A percentile compares a stretch with the other conserved stretches of the same genome.
Conservation (phyloP, 1,140 invertebrate genomes). For the Drosophila varians region DNA sequence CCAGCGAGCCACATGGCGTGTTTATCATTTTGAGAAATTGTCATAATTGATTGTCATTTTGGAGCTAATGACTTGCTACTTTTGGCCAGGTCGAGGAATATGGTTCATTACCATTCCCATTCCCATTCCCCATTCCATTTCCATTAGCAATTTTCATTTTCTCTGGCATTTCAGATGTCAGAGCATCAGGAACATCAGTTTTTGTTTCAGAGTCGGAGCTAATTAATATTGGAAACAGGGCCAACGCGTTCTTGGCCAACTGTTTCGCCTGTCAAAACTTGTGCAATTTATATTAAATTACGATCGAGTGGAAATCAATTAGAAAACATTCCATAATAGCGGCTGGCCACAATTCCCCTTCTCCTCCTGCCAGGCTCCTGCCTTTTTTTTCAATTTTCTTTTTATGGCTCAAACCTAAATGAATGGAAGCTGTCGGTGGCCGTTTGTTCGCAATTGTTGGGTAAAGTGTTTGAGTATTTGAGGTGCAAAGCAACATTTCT, state of each 20-base stretch:
- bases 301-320: slow-evolving; percentile 71
- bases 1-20: slow-evolving; percentile 38
- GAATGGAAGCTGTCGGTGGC: slow-evolving; percentile 19
- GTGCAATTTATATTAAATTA: slow-evolving; percentile 79
- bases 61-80: slow-evolving; percentile 27
- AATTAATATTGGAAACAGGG: slow-evolving; percentile 63
- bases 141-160: slow-evolving; percentile 32
- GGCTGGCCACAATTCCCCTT: slow-evolving; percentile 56
- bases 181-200: slow-evolving; percentile 42
- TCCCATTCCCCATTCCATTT: slow-evolving; percentile 1
- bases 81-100: slow-evolving; percentile 19
- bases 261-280: slow-evolving; percentile 70
- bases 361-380: neutral
- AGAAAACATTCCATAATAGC: slow-evolving; percentile 65
- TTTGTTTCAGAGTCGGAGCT: slow-evolving; percentile 27
- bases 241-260: slow-evolving; percentile 33
- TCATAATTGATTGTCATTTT: slow-evolving; percentile 67
- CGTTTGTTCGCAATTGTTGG: slow-evolving; percentile 59
- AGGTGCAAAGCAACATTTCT: slow-evolving; percentile 34
- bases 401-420: slow-evolving; percentile 16
- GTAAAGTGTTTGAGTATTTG: slow-evolving; percentile 22
- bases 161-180: slow-evolving; percentile 44
- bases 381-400: neutral
- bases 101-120: slow-evolving; percentile 20
- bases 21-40: slow-evolving; percentile 64